Evolutionary conservation across 2,888 invertebrate genomes (phyloP), one percentile per base, ranked within the genome.

Genomic region (Pharmacophagus antenor): DNA sequence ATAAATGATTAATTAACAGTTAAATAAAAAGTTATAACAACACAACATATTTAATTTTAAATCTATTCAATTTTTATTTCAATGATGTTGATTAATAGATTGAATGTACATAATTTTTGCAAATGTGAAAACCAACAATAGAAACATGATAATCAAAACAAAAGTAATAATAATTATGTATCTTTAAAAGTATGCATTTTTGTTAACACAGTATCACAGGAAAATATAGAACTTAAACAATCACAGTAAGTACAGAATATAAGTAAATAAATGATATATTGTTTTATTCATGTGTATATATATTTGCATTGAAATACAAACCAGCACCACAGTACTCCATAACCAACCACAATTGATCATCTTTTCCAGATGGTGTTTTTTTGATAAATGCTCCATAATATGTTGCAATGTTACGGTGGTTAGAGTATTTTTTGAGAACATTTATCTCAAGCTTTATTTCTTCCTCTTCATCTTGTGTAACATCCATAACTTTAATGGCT

Each of bases 301-400:
- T 0, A 17, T 6, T 7, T 42, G 6, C 12, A 47, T 15, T 47
- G n/a, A 63, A 63, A 63, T 63, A 79, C 82, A 65, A 65, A 91
- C 95, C 99, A 83, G 99, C 99, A 73, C 99, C 99, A 92, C 99
- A 99, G 84, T 99, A 99, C 90, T 99, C 99, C 99, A 99, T 99
- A 63, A 99, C 99, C 85, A 99, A 92, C 99, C 99, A 99, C 62
- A 99, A 92, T 83, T 99, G 99, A 89, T 99, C 99, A 91, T 99
- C 99, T 92, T 99, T 99, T 49, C 99, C 99, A 0, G 98, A 97
- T 44, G 98, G 98, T 74, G 98, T 97, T 91, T 99, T 99, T 91
- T 99, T 99, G 72, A 99, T 99, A 90, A 99, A 99, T 76, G 99
- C 99, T 70, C 99, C 99, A 92, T 99, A 99, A 89, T 99, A 99